phyloP scores from a whole-genome alignment of 2,113 vertebrate species.

The Cyprinodon variegatus region DNA sequence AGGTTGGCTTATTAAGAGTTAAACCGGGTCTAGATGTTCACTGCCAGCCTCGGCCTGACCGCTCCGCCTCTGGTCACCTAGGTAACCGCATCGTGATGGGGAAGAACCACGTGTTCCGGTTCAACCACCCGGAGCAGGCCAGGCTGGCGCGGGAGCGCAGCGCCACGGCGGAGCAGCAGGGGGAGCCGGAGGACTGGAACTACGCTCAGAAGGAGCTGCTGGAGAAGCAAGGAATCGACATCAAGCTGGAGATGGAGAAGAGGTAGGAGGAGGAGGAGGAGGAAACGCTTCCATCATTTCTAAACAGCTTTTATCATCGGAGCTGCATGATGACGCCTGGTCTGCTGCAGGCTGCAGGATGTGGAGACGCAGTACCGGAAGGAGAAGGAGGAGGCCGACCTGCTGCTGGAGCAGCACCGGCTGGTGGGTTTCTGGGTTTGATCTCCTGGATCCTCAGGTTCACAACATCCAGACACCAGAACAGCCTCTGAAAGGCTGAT shows the following conservation, averaged over 20 bases:
- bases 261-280: constrained; percentile 66
- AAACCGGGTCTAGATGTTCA: no score
- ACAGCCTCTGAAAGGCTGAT: no score
- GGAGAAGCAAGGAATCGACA: constrained; percentile 90
- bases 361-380: constrained; percentile 87
- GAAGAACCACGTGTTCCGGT: constrained; percentile 92
- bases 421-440: constrained; percentile 75
- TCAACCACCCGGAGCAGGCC: constrained; percentile 91
- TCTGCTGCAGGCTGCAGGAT: constrained; percentile 82
- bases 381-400: constrained; percentile 90
- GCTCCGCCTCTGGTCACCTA: constrained; percentile 32
- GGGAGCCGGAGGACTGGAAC: constrained; percentile 89
- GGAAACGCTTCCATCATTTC: no score
- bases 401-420: constrained; percentile 88
- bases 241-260: constrained; percentile 93
- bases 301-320: no score
- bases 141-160: constrained; percentile 85
- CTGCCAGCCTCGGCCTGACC: no score
- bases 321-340: background rate
- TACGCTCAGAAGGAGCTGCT: constrained; percentile 89
- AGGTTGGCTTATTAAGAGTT: constrained; percentile 60
- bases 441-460: no score
- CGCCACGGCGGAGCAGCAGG: constrained; percentile 75
- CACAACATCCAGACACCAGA: no score
- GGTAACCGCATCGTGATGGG: constrained; percentile 92